Evolutionary conservation across 2,888 invertebrate species (phyloP), one percentile per base, ranked within the genome.

Genomic region (Flexamia atlantica): DNA sequence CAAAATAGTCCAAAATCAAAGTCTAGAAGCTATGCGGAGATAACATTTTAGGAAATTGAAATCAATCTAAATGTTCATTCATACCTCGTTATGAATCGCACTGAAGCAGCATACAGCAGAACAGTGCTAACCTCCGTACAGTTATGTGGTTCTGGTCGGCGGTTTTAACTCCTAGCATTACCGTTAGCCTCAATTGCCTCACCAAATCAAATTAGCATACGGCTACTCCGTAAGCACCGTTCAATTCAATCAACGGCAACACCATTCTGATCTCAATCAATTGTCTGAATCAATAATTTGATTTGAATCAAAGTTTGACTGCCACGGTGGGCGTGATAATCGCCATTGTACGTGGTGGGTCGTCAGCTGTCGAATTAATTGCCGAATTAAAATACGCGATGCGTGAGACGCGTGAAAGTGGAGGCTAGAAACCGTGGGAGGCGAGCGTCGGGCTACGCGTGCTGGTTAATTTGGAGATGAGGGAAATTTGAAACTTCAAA

Each of bases 371-470:
- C 25, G 25, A 4, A 64, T 9, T 64, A 28, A 64, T 64, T 30
- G 28, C 20, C 64, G 17, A 64, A 64, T 64, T 64, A 64, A 64
- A 12, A 64, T 64, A 64, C 30, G 17, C 3, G 64, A 64, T 28
- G 64, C 64, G 64, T 64, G 64, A 30, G 30, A 17, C 64, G 64
- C 64, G 64, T 64, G 64, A 64, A 64, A 64, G 64, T 64, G 30
- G 64, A 64, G 30, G 30, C 64, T 30, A 64, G 64, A 64, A 64
- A 64, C 64, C 64, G 64, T 64, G 64, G 64, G 64, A 64, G 14
- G 64, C 23, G 12, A 28, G 64, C 14, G 25, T 60, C n/a, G n/a
- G 2, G 23, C 5, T 57, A n/a, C 57, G 20, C 57, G 57, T 17
- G 3, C 14, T 17, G 14, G 30, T 3, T 14, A 12, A 20, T 17